These are phyloP conservation scores for Lasaia peninsularis DNA, from an alignment of 1,140 invertebrate species.

Conservation along the genomic window DNA sequence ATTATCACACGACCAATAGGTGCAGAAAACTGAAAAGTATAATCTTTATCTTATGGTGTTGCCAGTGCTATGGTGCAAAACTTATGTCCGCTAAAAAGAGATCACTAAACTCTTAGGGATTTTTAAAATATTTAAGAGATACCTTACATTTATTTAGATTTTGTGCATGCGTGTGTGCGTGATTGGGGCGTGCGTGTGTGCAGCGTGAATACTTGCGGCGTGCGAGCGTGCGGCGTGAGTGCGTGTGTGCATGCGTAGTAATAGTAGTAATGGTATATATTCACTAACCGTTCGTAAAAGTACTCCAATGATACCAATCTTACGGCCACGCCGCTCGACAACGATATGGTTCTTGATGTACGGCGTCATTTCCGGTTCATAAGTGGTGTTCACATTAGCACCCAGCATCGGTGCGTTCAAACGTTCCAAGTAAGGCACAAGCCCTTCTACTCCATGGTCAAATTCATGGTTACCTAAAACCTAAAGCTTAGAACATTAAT, in stretches of 20 bases:
- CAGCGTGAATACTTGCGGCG: no score
- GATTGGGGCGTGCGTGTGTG: no score
- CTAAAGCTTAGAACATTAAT: constrained; percentile 68
- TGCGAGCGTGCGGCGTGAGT: no score
- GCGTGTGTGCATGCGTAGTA: no score
- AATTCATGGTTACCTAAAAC: constrained; percentile 94
- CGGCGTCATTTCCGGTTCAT: constrained; percentile 83
- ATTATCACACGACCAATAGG: constrained; percentile 78
- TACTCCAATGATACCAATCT: constrained; percentile 91
- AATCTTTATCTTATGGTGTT: not conserved
- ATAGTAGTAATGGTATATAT: no score
- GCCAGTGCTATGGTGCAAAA: no score
- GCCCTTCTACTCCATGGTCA: constrained; percentile 85
- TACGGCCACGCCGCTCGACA: constrained; percentile 78
- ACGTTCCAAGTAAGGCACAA: constrained; percentile 84
- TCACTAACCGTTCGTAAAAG: constrained; percentile 71
- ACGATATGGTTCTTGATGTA: constrained; percentile 80
- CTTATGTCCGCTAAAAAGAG: no score
- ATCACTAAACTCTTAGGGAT: no score
- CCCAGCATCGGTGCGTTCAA: constrained; percentile 83
- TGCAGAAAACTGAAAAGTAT: constrained; percentile 51
- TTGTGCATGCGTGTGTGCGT: no score
- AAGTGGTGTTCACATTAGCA: constrained; percentile 85
- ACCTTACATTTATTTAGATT: no score
- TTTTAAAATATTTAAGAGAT: no score